These are phyloP conservation scores for Oscheius sp. DNA, from an alignment of 2,888 invertebrate genomes.

Conservation along the genomic window DNA sequence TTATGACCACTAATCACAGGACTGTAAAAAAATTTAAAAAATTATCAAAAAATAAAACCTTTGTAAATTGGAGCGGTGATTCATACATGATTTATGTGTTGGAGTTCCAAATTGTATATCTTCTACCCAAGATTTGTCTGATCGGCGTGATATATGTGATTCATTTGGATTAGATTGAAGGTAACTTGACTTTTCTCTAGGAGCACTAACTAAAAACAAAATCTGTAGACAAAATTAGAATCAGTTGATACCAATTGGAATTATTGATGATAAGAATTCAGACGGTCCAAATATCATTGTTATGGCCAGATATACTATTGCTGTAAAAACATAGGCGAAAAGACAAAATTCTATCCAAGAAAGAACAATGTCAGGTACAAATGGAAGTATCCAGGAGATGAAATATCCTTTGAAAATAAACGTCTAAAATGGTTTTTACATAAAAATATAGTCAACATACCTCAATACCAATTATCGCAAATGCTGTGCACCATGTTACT, in stretches of 20 bases:
- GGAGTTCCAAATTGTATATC: constrained; percentile 22
- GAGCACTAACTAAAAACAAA: neutral
- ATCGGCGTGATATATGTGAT: neutral
- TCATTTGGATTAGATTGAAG: neutral
- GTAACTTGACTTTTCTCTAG: neutral
- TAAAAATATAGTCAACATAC: neutral
- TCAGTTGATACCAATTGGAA: neutral
- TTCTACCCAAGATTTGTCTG: constrained; percentile 34
- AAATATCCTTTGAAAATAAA: constrained; percentile 17
- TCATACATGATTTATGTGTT: neutral
- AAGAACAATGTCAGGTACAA: neutral
- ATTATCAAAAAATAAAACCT: neutral
- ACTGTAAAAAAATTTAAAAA: neutral
- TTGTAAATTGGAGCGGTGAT: neutral
- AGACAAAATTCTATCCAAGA: constrained; percentile 9
- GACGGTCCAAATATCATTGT: constrained; percentile 6
- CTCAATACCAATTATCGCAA: neutral
- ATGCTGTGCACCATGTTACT: neutral
- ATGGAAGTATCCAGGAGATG: constrained; percentile 2
- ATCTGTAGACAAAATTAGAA: constrained; percentile 3
- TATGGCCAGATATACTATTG: neutral
- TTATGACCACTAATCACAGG: neutral
- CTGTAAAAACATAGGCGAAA: constrained; percentile 1
- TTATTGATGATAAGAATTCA: neutral
- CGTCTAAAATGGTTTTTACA: neutral